These are phyloP conservation scores for Hypothenemus hampei DNA, from an alignment of 1,140 invertebrate species.

Conservation along the genomic window DNA sequence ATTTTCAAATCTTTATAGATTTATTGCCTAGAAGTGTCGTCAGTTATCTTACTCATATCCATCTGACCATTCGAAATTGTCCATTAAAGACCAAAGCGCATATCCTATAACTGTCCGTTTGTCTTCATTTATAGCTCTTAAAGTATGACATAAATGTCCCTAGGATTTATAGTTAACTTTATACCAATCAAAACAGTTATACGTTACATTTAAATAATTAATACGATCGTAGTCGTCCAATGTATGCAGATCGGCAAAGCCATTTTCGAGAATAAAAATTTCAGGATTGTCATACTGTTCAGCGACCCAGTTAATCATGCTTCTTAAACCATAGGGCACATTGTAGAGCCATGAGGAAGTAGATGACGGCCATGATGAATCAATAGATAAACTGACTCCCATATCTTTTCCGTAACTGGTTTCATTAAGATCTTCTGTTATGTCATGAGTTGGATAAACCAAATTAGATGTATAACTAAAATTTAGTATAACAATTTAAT, in stretches of 20 bases:
- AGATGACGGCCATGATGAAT: constrained; percentile 2
- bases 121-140: constrained; percentile 8
- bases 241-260: constrained; percentile 18
- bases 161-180: not conserved
- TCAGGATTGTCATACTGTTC: constrained; percentile 55
- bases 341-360: constrained; percentile 34
- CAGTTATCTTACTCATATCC: constrained; percentile 9
- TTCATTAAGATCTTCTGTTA: not conserved
- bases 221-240: constrained; percentile 20
- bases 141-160: constrained; percentile 4
- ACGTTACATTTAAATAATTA: constrained; percentile 11
- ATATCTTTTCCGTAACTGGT: not conserved
- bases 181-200: not conserved
- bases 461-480: constrained; percentile 30
- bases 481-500: too few relatives aligned
- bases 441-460: not conserved
- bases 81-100: constrained; percentile 10
- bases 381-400: not conserved
- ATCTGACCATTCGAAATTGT: constrained; percentile 13
- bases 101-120: constrained; percentile 4
- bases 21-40: not conserved
- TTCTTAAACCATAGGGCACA: constrained; percentile 53
- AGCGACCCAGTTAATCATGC: constrained; percentile 56
- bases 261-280: constrained; percentile 33
- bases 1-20: not conserved